Conservation (phyloP, 2,113 vertebrate species). For the Solea solea region DNA sequence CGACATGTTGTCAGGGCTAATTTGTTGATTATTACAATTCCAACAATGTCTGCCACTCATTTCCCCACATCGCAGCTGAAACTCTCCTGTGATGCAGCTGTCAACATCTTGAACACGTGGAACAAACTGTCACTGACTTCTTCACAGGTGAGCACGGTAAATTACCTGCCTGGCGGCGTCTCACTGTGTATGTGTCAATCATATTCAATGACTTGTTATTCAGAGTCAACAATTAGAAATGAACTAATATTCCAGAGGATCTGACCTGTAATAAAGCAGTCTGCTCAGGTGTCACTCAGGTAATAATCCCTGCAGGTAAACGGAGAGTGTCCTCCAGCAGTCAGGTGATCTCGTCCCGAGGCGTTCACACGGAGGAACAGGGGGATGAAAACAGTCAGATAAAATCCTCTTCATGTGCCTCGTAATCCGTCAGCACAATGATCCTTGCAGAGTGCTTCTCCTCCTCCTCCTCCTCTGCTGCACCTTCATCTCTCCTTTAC, state of each 20-base stretch:
- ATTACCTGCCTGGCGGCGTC: background rate
- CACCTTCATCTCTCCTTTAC: conserved; percentile 28
- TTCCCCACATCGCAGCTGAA: background rate
- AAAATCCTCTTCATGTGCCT: conserved; percentile 36
- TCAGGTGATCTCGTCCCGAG: conserved; percentile 43
- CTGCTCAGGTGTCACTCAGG: conserved; percentile 56
- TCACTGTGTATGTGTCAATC: background rate
- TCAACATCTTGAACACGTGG: background rate
- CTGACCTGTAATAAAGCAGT: conserved; percentile 49
- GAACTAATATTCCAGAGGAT: background rate
- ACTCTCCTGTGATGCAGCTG: background rate
- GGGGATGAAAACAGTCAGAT: conserved; percentile 32
- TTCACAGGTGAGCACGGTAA: conserved; percentile 10
- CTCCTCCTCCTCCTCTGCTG: conserved; percentile 21
- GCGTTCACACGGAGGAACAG: conserved; percentile 12
- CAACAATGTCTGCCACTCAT: background rate
- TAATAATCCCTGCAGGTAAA: conserved; percentile 54
- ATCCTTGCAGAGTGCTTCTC: conserved; percentile 22
- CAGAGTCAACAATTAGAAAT: background rate
- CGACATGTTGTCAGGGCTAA: background rate
- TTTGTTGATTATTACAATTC: background rate
- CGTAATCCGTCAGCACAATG: conserved; percentile 52
- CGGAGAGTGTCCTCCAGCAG: conserved; percentile 16
- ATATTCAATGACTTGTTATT: background rate
- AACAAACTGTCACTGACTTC: background rate